phyloP scores from a whole-genome alignment of 2,888 invertebrate genomes.

The Acronicta alni region DNA sequence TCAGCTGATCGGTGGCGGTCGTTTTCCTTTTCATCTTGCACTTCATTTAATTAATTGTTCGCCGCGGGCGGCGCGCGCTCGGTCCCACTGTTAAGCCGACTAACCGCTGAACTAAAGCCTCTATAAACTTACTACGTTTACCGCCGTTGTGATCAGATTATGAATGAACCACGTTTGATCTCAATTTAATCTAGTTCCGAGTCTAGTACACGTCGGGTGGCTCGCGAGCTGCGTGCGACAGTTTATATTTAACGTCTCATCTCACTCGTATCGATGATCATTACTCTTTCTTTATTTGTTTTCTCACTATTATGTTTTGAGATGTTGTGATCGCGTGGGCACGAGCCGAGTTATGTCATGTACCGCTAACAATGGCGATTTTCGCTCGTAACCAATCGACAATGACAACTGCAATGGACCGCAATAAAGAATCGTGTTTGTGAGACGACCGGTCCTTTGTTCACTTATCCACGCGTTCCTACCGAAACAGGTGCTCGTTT shows the following conservation, averaged over 20 bases:
- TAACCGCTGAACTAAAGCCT: constrained; percentile 69
- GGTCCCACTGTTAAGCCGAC: constrained; percentile 54
- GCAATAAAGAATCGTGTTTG: constrained; percentile 75
- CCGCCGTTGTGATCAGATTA: constrained; percentile 71
- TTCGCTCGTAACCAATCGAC: constrained; percentile 73
- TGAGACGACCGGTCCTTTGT: constrained; percentile 72
- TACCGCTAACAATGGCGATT: constrained; percentile 74
- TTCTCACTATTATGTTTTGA: constrained; percentile 64
- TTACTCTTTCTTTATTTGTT: constrained; percentile 68
- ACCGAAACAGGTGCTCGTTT: constrained; percentile 74
- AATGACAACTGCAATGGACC: constrained; percentile 76
- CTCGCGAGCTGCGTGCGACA: constrained; percentile 52
- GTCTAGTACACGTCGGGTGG: constrained; percentile 53
- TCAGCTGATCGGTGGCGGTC: constrained; percentile 82
- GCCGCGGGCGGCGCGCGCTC: constrained; percentile 71
- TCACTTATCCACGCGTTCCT: constrained; percentile 67
- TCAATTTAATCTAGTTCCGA: constrained; percentile 67
- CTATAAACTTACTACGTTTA: constrained; percentile 67
- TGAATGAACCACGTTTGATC: constrained; percentile 77
- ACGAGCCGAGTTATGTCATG: constrained; percentile 76
- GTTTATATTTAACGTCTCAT: constrained; percentile 57
- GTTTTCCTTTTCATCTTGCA: constrained; percentile 85
- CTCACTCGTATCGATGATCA: constrained; percentile 60
- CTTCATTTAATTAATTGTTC: constrained; percentile 83
- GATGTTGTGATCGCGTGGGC: constrained; percentile 67